Evolutionary conservation across 2,797 vertebrate species (phyloP), one percentile per base, ranked within the genome.

Genomic region (Oreortyx pictus): DNA sequence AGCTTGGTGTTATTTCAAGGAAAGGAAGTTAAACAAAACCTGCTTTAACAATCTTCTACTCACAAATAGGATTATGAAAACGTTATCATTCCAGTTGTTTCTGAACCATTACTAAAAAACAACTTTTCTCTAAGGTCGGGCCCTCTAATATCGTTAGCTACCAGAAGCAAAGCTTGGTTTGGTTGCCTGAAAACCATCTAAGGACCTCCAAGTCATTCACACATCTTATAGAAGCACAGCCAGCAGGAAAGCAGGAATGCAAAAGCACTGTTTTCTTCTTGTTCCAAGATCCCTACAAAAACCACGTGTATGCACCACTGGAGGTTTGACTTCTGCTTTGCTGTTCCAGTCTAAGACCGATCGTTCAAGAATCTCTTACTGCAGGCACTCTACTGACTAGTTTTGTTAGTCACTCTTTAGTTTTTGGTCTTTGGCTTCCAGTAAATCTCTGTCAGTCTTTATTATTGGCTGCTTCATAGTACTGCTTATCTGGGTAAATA

Each of bases 21-120:
- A 7, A 54, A 62, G 13, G 19, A 79, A 92, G 18, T 39, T 56
- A 52, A 86, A 73, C 4, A 49, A 86, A 79, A 91, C n/a, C 19
- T 67, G 8, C 46, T 87, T 59, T 77, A 31, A 64, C 65, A 82
- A 72, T 75, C 12, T 96, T 82, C 86, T 83, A 71, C 59, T 86
- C 68, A 81, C 39, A 91, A 78, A 15, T 16, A 50, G 37, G 79
- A 79, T 59, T 82, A 16, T 65, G 84, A 70, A n/a, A 0, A 3
- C 1, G 33, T 71, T 44, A 52, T 64, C 14, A 60, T 56, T 75
- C 18, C 13, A 44, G 22, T 49, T 79, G 8, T 17, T 5, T 91
- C 46, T 60, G 50, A 90, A 76, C 5, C 11, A 33, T 33, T 27
- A 14, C 44, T 47, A 61, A 27, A 20, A 47, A 89, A 2, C 3